Percentiles rank a stretch among this genome's conserved stretches.
phyloP scores from a whole-genome alignment of 2,888 invertebrate species.

The Adelognathus sp. region DNA sequence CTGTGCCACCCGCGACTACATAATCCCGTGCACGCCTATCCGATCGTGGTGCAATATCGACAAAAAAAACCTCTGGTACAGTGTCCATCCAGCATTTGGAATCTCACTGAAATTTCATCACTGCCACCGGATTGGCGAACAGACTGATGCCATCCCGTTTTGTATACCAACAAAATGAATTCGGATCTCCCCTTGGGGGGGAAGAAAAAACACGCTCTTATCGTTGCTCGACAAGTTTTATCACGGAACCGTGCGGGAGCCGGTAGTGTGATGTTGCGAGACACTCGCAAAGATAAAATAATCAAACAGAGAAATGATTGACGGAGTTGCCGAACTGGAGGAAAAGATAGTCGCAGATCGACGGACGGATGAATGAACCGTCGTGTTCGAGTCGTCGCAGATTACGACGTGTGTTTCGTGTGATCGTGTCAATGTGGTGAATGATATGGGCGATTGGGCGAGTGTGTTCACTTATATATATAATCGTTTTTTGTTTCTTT shows the following conservation, averaged over 20 bases:
- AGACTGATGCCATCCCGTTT: neutral
- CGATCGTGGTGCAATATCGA: neutral
- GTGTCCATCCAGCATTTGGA: slow-evolving; percentile 38
- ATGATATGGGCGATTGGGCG: slow-evolving; percentile 7
- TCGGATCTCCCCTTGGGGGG: no score
- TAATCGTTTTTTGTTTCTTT: slow-evolving; percentile 7
- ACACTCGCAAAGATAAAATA: neutral
- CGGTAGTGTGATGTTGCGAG: neutral
- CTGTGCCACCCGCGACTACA: neutral
- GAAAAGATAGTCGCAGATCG: neutral
- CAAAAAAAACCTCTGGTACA: neutral
- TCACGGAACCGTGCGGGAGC: neutral
- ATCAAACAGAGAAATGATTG: neutral
- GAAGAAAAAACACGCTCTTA: no score
- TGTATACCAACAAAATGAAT: neutral
- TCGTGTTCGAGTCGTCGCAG: neutral
- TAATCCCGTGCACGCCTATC: neutral
- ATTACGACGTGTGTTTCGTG: slow-evolving; percentile 32
- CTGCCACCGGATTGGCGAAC: neutral
- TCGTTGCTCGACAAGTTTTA: no score
- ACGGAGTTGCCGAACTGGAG: no score
- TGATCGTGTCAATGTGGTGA: slow-evolving; percentile 23
- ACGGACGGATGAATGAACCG: neutral
- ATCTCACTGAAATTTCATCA: slow-evolving; percentile 1
- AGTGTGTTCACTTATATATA: neutral